Percentiles rank a stretch among this genome's conserved stretches.
Conservation (phyloP, 2,888 invertebrate species). For the Aleiodes alternator region DNA sequence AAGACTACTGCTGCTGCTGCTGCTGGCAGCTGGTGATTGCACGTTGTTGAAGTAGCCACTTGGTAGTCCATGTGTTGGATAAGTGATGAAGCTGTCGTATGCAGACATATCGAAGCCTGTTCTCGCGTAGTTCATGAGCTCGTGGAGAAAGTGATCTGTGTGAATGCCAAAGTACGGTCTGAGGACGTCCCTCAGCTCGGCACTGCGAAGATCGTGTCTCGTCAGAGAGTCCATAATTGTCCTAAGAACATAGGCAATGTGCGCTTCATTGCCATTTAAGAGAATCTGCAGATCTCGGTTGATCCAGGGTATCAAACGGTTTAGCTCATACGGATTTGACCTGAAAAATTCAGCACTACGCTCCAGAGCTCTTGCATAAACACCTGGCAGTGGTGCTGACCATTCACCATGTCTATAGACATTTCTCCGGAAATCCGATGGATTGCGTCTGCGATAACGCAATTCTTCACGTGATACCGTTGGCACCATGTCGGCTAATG, state of each 20-base stretch:
- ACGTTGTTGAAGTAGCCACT: constrained; percentile 61
- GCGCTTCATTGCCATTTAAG: constrained; percentile 80
- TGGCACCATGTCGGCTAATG: constrained; percentile 60
- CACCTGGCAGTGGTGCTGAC: constrained; percentile 83
- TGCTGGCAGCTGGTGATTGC: constrained; percentile 59
- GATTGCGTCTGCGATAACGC: constrained; percentile 61
- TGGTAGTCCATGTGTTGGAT: constrained; percentile 70
- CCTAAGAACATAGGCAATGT: constrained; percentile 82
- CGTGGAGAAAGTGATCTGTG: constrained; percentile 93
- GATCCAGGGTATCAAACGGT: constrained; percentile 91
- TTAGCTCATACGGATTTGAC: constrained; percentile 86
- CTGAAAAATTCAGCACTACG: constrained; percentile 84
- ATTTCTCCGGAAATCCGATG: constrained; percentile 62
- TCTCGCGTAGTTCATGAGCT: constrained; percentile 89
- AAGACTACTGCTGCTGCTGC: constrained; percentile 56
- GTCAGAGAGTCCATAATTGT: constrained; percentile 84
- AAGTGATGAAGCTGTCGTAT: constrained; percentile 85
- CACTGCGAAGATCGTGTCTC: constrained; percentile 81
- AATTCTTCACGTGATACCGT: constrained; percentile 62
- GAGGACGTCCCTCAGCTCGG: constrained; percentile 84
- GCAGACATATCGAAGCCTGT: constrained; percentile 91
- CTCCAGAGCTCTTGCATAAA: constrained; percentile 84
- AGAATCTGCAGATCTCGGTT: constrained; percentile 90
- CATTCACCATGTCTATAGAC: constrained; percentile 87
- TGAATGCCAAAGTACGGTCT: constrained; percentile 82